Conservation (phyloP, 2,888 invertebrate species). For the Drosophila putrida region DNA sequence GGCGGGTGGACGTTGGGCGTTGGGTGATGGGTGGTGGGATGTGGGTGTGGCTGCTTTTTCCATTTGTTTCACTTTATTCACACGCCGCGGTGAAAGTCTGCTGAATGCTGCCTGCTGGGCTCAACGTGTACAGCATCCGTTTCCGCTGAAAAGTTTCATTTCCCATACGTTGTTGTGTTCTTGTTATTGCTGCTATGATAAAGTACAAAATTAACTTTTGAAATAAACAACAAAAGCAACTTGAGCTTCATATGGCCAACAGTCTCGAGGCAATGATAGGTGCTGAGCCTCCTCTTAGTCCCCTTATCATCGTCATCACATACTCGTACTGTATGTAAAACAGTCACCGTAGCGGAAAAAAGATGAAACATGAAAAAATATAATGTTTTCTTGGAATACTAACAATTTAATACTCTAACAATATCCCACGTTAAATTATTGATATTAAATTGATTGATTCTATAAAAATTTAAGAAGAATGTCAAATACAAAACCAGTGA, state of each 20-base stretch:
- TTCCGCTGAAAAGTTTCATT: conserved; percentile 78
- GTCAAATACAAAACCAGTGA: too few species aligned
- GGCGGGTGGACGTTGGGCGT: background rate
- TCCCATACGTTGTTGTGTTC: conserved; percentile 55
- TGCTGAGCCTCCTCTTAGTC: conserved; percentile 24
- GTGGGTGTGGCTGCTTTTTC: conserved; percentile 42
- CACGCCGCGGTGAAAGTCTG: conserved; percentile 61
- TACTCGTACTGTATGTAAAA: conserved; percentile 47
- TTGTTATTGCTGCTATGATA: conserved; percentile 58
- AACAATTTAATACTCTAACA: too few species aligned
- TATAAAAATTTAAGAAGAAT: too few species aligned
- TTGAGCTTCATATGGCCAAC: conserved; percentile 36
- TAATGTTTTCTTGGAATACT: too few species aligned
- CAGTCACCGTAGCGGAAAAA: conserved; percentile 44
- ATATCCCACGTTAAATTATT: too few species aligned
- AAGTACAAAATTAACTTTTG: conserved; percentile 79
- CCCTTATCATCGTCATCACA: conserved; percentile 3
- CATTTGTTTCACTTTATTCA: conserved; percentile 79
- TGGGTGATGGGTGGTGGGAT: background rate
- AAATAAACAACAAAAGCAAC: conserved; percentile 73
- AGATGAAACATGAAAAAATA: conserved; percentile 21
- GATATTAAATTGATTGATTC: too few species aligned
- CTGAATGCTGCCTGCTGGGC: conserved; percentile 35
- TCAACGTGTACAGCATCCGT: conserved; percentile 74
- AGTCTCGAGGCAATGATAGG: conserved; percentile 57